Conservation (phyloP, 2,797 vertebrate species). For the Tangara arthus region DNA sequence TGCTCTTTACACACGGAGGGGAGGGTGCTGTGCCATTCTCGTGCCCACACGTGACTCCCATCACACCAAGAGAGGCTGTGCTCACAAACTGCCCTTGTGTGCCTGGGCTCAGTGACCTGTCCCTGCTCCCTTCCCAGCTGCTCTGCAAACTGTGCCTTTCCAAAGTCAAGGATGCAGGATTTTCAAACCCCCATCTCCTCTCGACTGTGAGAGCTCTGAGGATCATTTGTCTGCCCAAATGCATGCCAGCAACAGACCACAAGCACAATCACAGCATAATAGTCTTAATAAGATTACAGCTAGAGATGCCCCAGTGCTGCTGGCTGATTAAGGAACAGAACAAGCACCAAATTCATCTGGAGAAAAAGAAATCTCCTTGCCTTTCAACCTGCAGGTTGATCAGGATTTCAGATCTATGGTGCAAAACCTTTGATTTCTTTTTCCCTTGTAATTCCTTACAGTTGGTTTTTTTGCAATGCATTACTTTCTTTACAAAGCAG, state of each 20-base stretch:
- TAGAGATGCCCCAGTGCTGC: not conserved
- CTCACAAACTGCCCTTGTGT: conserved; percentile 22
- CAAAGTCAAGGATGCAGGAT: not conserved
- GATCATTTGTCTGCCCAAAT: not conserved
- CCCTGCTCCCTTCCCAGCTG: not conserved
- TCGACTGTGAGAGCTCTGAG: not conserved
- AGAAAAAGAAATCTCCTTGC: not conserved
- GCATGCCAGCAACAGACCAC: not conserved
- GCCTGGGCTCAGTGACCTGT: not conserved
- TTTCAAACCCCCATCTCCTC: not conserved
- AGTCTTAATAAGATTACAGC: conserved; percentile 25
- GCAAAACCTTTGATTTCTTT: not conserved
- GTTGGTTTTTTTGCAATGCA: not conserved
- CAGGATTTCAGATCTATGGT: not conserved
- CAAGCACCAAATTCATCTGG: not conserved
- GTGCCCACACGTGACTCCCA: conserved; percentile 50
- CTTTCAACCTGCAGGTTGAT: not conserved
- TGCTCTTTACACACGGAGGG: conserved; percentile 21
- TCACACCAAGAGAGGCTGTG: not conserved
- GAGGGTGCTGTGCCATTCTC: conserved; percentile 3
- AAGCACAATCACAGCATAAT: not conserved
- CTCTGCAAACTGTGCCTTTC: not conserved
- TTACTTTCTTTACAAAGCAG: not conserved
- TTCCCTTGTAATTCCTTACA: not conserved
- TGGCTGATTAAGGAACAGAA: not conserved